Conservation (phyloP, 2,113 vertebrate species). For the Potamarius usumacintae region DNA sequence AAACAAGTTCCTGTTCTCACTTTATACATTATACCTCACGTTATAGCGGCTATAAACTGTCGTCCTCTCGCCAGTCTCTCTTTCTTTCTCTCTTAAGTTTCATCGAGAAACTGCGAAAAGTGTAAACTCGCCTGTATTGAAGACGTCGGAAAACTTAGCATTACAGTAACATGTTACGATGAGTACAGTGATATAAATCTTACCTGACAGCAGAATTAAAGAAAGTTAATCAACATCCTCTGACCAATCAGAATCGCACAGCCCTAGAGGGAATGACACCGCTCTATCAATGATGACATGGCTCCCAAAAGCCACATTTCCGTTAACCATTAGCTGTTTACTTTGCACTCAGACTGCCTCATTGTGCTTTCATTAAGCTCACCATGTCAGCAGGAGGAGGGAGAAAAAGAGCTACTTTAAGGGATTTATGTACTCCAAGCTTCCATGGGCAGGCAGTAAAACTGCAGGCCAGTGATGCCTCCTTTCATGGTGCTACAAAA, state of each 20-base stretch:
- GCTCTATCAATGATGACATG: slow-evolving; percentile 6
- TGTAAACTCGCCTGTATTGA: too few relatives aligned
- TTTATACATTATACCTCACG: too few relatives aligned
- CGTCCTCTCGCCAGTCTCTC: too few relatives aligned
- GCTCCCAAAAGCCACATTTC: slow-evolving; percentile 40
- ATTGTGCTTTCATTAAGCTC: slow-evolving; percentile 57
- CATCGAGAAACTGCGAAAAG: too few relatives aligned
- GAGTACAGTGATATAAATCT: background rate
- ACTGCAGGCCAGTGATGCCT: slow-evolving; percentile 54
- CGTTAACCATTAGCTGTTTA: slow-evolving; percentile 44
- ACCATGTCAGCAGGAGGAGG: slow-evolving; percentile 47
- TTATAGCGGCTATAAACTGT: too few relatives aligned
- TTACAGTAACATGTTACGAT: background rate
- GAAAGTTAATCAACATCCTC: background rate
- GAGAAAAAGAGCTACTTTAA: slow-evolving; percentile 52
- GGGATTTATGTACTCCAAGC: slow-evolving; percentile 58
- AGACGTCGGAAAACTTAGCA: background rate
- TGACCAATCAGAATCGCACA: background rate
- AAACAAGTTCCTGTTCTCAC: background rate
- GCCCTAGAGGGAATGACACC: background rate
- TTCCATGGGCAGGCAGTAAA: slow-evolving; percentile 54
- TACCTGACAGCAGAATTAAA: background rate
- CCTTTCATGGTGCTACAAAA: slow-evolving; percentile 58
- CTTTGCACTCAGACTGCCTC: slow-evolving; percentile 42
- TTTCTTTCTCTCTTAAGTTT: background rate